These are phyloP conservation scores for Siphamia tubifer DNA, from an alignment of 2,113 vertebrate genomes.

Conservation along the genomic window DNA sequence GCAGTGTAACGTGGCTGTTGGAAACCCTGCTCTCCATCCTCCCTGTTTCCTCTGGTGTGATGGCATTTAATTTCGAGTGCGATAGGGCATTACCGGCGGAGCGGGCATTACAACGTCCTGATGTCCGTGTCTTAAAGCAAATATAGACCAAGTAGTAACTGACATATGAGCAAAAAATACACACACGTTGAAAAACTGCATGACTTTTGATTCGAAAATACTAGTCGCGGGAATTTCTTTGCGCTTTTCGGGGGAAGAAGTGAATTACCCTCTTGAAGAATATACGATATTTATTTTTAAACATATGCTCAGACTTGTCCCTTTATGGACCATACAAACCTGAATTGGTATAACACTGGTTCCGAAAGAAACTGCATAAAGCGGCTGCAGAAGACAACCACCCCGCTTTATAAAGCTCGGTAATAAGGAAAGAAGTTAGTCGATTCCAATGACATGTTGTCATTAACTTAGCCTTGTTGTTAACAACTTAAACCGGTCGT, in stretches of 20 bases:
- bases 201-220: conserved; percentile 41
- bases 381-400: background rate
- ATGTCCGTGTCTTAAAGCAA: conserved; percentile 27
- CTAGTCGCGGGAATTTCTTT: conserved; percentile 2
- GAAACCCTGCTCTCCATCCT: conserved; percentile 56
- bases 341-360: background rate
- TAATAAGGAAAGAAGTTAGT: conserved; percentile 74
- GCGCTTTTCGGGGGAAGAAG: conserved; percentile 40
- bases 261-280: conserved; percentile 20
- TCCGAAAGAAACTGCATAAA: conserved; percentile 7
- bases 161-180: conserved; percentile 14
- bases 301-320: conserved; percentile 18
- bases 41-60: conserved; percentile 63
- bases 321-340: conserved; percentile 9
- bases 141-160: conserved; percentile 51
- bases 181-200: background rate
- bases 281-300: background rate
- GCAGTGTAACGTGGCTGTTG: conserved; percentile 48
- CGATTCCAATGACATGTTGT: conserved; percentile 73
- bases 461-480: conserved; percentile 72
- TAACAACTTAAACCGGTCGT: conserved; percentile 52
- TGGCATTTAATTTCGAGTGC: conserved; percentile 69
- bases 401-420: conserved; percentile 47
- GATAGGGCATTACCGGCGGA: conserved; percentile 38
- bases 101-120: conserved; percentile 26